Evolutionary conservation across 1,140 invertebrate genomes (phyloP), one percentile per base, ranked within the genome.

Genomic region (Halyomorpha halys): DNA sequence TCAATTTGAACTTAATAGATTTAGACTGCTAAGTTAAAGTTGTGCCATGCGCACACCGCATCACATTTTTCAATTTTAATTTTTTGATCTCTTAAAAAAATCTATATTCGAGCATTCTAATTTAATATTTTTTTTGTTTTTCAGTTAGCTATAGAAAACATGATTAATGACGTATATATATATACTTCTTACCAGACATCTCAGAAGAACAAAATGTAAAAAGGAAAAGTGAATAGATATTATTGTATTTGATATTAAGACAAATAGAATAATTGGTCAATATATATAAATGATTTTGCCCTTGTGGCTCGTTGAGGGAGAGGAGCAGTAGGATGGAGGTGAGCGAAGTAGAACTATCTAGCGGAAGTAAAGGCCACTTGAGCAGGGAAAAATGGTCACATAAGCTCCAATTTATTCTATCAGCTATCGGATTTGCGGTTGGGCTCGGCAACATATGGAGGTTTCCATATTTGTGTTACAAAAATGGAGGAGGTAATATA

Each of bases 371-470:
- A 13, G 3, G n/a, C 16, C 27, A 39, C 18, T 3, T 60, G 2
- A 27, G 2, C 5, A 60, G 70, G 64, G 68, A 70, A 59, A 69
- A 68, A 59, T 70, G 70, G 70, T 54, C 62, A 0, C 66, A 63
- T 19, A 59, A 63, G 27, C 47, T 73, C 0, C 75, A 75, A 66
- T 76, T 76, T 62, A 67, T 76, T 15, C 61, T 76, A 15, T 74
- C 74, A 3, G 69, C 70, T 15, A 69, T 76, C 27, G 74, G 74
- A 16, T 73, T 74, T 64, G 71, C 75, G 19, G 74, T 77, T 16
- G 77, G 77, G 3, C 70, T 81, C 4, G 79, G 79, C 8, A 80
- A 80, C 68, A 76, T 81, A 3, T 82, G 80, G 80, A 70, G 80
- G 64, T 82, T 82, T 72, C 80, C 80, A 14, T 81, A 79, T 66